These are phyloP conservation scores for Motacilla alba DNA, from an alignment of 2,113 vertebrate species.

Conservation along the genomic window DNA sequence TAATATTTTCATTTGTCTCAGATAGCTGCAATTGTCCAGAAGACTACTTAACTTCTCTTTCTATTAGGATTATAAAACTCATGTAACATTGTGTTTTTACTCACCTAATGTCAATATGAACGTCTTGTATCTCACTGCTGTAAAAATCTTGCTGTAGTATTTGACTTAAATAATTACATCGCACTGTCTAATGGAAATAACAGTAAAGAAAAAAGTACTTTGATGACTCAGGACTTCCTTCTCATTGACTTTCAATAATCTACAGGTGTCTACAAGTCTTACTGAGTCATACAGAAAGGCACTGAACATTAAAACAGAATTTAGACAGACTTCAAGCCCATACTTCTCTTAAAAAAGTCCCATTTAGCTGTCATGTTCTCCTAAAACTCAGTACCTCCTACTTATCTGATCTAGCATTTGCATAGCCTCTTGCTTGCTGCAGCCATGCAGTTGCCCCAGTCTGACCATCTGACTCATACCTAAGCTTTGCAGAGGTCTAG, in stretches of 20 bases:
- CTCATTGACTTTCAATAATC: conserved; percentile 12
- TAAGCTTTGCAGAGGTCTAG: neutral
- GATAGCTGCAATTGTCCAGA: neutral
- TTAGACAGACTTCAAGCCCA: neutral
- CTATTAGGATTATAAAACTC: neutral
- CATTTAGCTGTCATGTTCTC: neutral
- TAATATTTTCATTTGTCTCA: neutral
- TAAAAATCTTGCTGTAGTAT: neutral
- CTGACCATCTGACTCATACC: neutral
- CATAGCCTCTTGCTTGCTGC: neutral
- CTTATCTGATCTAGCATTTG: neutral
- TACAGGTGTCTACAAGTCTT: neutral
- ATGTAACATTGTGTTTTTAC: neutral
- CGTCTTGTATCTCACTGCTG: neutral
- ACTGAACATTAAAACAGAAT: neutral
- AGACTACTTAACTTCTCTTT: neutral
- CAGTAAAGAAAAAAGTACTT: neutral
- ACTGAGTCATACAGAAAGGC: neutral
- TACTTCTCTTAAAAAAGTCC: neutral
- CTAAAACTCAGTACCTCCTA: neutral
- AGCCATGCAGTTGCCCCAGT: neutral
- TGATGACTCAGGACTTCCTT: neutral
- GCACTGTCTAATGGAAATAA: neutral
- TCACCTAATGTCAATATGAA: neutral
- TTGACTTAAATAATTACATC: neutral